Evolutionary conservation across 1,140 invertebrate genomes (phyloP), one percentile per base, ranked within the genome.

Genomic region (Brachionus asplanchnoidis): DNA sequence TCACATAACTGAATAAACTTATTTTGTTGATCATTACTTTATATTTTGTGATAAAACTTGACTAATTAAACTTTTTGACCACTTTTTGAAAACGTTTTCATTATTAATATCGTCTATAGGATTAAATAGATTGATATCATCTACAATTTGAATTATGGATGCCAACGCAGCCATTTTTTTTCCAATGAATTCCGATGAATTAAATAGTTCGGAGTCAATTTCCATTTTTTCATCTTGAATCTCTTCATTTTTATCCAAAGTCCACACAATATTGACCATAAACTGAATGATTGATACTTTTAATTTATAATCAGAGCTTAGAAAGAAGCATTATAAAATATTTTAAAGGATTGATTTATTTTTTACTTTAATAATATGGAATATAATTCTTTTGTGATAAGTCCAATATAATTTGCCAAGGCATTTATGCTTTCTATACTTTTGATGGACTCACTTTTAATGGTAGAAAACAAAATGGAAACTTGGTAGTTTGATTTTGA

Each of bases 61-160:
- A 11, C 12, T 20, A 20, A 82, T 82, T 6, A 82, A 26, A 2
- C 32, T 32, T 44, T 65, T 82, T 12, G 65, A 68, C 79, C 79
- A 82, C 11, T 82, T 1, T 20, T 42, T 60, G 32, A 82, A 82
- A 23, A 82, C 40, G 11, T 82, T 82, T 9, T 60, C 53, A 68
- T 82, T 82, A 26, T 60, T 68, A 6, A 42, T 26, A 40, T 82
- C 79, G 11, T 82, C 79, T 44, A 82, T 5, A 14, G 32, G 79
- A 65, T 82, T 82, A 26, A 36, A 82, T 36, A 82, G 40, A 60
- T 82, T 68, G 6, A 82, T 9, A 12, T 82, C 65, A 44, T 82
- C 79, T 3, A 82, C 32, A 17, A 68, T 17, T 23, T 36, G 20
- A 14, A 82, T 44, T 46, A 66, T 20, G 44, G 32, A 44, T 23